A percentile compares a stretch with the other conserved stretches of the same genome.
phyloP scores from a whole-genome alignment of 2,113 vertebrate genomes.

The Chloropsis hardwickii region DNA sequence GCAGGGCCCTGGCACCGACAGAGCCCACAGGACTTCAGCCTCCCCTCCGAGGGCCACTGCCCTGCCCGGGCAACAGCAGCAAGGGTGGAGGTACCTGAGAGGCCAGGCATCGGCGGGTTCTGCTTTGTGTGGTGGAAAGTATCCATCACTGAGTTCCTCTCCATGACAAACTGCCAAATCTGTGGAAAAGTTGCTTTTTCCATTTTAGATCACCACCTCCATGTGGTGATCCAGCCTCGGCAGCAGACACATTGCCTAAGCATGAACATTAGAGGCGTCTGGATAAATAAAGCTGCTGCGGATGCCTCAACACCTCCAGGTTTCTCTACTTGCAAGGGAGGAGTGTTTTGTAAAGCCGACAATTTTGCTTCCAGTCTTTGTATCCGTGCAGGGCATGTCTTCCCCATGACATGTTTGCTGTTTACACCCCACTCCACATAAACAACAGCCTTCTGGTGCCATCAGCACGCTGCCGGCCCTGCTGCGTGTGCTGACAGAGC shows the following conservation, averaged over 20 bases:
- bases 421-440: conserved; percentile 52
- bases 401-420: not conserved
- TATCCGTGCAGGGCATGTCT: not conserved
- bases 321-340: conserved; percentile 56
- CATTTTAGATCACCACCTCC: conserved; percentile 67
- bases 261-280: conserved; percentile 53
- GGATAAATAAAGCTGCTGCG: conserved; percentile 64
- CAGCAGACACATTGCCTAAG: conserved; percentile 46
- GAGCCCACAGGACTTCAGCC: not conserved
- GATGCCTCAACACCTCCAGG: conserved; percentile 48
- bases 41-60: accelerated
- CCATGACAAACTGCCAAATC: conserved; percentile 55
- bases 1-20: not conserved
- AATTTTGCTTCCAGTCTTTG: conserved; percentile 50
- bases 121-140: not conserved
- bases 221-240: conserved; percentile 58
- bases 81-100: not conserved
- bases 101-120: not conserved
- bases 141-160: not conserved
- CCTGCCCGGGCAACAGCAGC: accelerated
- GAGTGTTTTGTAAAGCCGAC: conserved; percentile 47
- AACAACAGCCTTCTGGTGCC: conserved; percentile 40
- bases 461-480: not conserved
- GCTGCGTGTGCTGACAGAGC: not conserved
- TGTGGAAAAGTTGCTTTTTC: conserved; percentile 57